phyloP scores from a whole-genome alignment of 37 sponge, comb jelly and placozoan genomes.

The Ianthella basta region DNA sequence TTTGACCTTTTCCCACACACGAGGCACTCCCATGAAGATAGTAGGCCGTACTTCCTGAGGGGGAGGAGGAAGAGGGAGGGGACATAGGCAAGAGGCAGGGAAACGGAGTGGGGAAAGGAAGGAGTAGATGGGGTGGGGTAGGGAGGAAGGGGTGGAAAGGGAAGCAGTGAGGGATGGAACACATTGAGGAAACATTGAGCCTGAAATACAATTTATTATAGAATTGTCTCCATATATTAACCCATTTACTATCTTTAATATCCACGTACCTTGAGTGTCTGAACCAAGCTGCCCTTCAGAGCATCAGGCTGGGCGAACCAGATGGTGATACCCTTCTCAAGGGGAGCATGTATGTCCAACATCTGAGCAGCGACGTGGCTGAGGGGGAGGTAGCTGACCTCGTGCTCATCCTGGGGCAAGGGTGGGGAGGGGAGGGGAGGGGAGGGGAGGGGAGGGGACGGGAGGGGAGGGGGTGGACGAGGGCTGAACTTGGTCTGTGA shows the following conservation, averaged over 20 bases:
- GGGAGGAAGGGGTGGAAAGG: background rate
- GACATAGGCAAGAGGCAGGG: background rate
- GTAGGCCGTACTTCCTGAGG: slow-evolving; percentile 90
- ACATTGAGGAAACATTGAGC: no score
- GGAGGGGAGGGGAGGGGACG: no score
- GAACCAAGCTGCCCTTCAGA: slow-evolving; percentile 84
- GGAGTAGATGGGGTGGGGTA: background rate
- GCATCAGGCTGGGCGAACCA: slow-evolving; percentile 98
- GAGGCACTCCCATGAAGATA: slow-evolving; percentile 91
- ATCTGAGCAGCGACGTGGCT: slow-evolving; percentile 93
- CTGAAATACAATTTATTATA: no score
- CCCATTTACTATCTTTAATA: no score
- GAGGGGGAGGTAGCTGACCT: slow-evolving; percentile 90
- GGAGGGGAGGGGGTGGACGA: no score
- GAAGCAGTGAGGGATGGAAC: no score
- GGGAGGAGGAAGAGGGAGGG: background rate
- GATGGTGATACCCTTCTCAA: slow-evolving; percentile 73
- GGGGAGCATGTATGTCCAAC: slow-evolving; percentile 78
- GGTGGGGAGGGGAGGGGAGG: no score
- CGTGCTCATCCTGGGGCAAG: slow-evolving; percentile 60
- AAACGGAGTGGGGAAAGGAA: background rate
- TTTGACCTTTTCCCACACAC: slow-evolving; percentile 98
- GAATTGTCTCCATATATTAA: no score
- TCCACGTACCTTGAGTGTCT: slow-evolving; percentile 87
- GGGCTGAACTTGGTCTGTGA: background rate